A percentile compares a stretch with the other conserved stretches of the same genome.
These are phyloP conservation scores for Pagetopsis macropterus DNA, from an alignment of 2,797 vertebrate genomes.

Conservation along the genomic window DNA sequence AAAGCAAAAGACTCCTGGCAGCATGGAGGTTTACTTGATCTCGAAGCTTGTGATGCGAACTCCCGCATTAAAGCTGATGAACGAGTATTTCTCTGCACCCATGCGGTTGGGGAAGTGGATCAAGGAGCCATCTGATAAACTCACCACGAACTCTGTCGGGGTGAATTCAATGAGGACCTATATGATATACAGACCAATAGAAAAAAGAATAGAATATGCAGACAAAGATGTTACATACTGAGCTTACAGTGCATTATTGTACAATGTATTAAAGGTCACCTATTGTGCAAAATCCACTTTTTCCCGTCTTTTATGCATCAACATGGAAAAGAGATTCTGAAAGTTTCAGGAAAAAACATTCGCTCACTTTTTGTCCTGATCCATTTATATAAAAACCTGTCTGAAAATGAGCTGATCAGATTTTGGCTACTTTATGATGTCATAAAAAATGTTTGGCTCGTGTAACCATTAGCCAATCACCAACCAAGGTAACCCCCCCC, in stretches of 20 bases:
- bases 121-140: conserved; percentile 72
- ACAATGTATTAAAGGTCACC: too few species aligned
- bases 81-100: conserved; percentile 73
- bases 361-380: too few species aligned
- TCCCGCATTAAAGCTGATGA: conserved; percentile 67
- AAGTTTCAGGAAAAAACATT: too few species aligned
- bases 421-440: too few species aligned
- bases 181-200: conserved; percentile 35
- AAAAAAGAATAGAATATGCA: not conserved
- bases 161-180: conserved; percentile 78
- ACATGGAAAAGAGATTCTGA: too few species aligned
- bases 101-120: conserved; percentile 83
- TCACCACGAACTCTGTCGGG: conserved; percentile 74
- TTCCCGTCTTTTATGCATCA: too few species aligned
- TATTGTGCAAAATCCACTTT: too few species aligned
- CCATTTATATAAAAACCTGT: too few species aligned
- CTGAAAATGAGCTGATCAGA: too few species aligned
- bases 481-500: too few species aligned
- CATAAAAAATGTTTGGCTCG: too few species aligned
- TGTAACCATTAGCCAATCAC: too few species aligned
- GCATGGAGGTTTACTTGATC: conserved; percentile 68
- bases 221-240: not conserved
- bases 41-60: conserved; percentile 65
- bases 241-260: not conserved
- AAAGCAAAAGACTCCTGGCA: not conserved